Evolutionary conservation across 2,797 vertebrate species (phyloP), one percentile per base, ranked within the genome.

Genomic region (Sylvilagus floridanus): DNA sequence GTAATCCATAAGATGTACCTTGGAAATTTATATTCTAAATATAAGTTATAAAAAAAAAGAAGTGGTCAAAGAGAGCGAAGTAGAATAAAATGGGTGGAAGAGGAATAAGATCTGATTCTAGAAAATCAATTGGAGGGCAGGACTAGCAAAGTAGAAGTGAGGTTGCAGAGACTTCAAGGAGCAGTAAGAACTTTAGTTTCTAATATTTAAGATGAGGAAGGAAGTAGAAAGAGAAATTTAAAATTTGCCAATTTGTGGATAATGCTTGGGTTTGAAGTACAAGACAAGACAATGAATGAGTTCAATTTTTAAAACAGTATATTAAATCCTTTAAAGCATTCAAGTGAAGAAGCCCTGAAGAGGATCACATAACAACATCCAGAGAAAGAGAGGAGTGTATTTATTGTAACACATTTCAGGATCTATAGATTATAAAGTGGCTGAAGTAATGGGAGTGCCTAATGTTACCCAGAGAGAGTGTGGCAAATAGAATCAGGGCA

Each of bases 81-180:
- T n/a, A 57, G 30, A 84, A n/a, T 81, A 60, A 91, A 71, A 65
- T 77, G n/a, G 5, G 5, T 7, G 5, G 26, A 4, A 8, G 7
- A 14, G 79, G 22, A 57, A 57, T 26, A 50, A 68, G 5, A 35
- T 66, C 19, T 28, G n/a, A 10, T 84, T 89, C 21, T 19, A 47
- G 24, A 24, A 62, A 9, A 73, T 8, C 4, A 9, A 1, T n/a
- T n/a, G 4, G 35, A 72, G 84, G 35, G 9, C 65, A 37, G 37
- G 17, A 21, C 19, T 11, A 57, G 16, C 16, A 3, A 0, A 4
- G 22, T 2, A 21, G 3, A 42, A 35, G 21, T 19, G 60, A 17
- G 6, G 12, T 9, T 4, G 12, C 22, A 21, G 12, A 21, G 57
- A 69, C 5, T 21, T n/a, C 21, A 26, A 57, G 14, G 24, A 22